These are phyloP conservation scores for Drosophila ananassae DNA, from an alignment of 1,140 invertebrate species.

Conservation along the genomic window DNA sequence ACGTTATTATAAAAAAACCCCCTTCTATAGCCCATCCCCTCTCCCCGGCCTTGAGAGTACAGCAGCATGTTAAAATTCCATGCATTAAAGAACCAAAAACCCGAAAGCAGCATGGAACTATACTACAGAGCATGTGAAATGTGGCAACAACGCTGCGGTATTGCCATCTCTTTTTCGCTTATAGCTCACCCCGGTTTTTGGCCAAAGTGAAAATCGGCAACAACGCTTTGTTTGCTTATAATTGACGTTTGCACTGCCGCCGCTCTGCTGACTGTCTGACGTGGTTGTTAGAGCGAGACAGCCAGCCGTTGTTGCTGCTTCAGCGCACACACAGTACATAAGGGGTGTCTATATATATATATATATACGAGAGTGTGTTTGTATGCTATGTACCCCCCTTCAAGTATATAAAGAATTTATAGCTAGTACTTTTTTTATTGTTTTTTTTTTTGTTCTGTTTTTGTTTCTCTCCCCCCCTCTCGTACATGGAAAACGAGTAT, in stretches of 20 bases:
- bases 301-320: constrained; percentile 67
- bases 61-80: constrained; percentile 76
- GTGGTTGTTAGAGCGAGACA: constrained; percentile 70
- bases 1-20: constrained; percentile 77
- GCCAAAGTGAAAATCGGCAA: constrained; percentile 56
- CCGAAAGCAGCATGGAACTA: constrained; percentile 70
- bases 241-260: constrained; percentile 78
- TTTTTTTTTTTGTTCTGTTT: constrained; percentile 1
- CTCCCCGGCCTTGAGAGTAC: neutral
- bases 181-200: constrained; percentile 9
- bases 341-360: constrained; percentile 7
- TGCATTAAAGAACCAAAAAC: constrained; percentile 51
- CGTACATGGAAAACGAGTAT: constrained; percentile 79
- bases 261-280: constrained; percentile 54
- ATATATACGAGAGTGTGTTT: constrained; percentile 1
- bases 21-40: constrained; percentile 5
- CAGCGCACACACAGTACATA: constrained; percentile 67
- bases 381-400: constrained; percentile 57
- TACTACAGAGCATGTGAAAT: constrained; percentile 34
- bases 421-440: constrained; percentile 68
- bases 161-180: constrained; percentile 10
- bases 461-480: neutral
- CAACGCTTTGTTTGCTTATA: constrained; percentile 74
- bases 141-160: constrained; percentile 28
- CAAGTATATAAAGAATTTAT: constrained; percentile 77